Conservation (phyloP, 1,140 invertebrate species). For the Formica selysi region DNA sequence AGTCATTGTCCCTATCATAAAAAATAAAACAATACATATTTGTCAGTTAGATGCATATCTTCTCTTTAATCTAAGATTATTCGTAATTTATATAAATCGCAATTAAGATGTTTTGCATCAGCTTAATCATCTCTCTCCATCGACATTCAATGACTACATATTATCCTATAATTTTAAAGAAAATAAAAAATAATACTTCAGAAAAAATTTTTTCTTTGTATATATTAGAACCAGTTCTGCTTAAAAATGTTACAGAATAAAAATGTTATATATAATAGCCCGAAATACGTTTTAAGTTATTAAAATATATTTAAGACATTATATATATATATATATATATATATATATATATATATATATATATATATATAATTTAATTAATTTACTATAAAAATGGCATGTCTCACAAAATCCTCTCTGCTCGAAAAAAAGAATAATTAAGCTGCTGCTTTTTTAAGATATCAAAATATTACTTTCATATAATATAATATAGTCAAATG, state of each 20-base stretch:
- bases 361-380: slow-evolving; percentile 4
- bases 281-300: neutral
- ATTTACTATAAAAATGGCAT: neutral
- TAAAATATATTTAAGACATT: slow-evolving; percentile 4
- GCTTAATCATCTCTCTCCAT: neutral
- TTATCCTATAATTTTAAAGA: neutral
- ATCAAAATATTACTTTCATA: neutral
- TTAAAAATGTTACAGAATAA: neutral
- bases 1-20: slow-evolving; percentile 85
- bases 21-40: slow-evolving; percentile 76
- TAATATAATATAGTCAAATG: neutral
- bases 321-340: too few relatives aligned
- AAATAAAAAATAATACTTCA: too few relatives aligned
- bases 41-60: slow-evolving; percentile 48
- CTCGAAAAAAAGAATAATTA: neutral
- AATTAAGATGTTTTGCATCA: slow-evolving; percentile 9
- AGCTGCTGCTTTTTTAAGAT: neutral
- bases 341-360: too few relatives aligned
- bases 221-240: neutral
- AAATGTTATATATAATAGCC: neutral
- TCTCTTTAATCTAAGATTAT: slow-evolving; percentile 28
- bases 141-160: neutral
- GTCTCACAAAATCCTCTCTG: neutral
- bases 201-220: neutral
- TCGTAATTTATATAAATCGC: slow-evolving; percentile 13